Evolutionary conservation across 2,888 invertebrate species (phyloP).

Genomic region (Eupithecia tripunctaria): DNA sequence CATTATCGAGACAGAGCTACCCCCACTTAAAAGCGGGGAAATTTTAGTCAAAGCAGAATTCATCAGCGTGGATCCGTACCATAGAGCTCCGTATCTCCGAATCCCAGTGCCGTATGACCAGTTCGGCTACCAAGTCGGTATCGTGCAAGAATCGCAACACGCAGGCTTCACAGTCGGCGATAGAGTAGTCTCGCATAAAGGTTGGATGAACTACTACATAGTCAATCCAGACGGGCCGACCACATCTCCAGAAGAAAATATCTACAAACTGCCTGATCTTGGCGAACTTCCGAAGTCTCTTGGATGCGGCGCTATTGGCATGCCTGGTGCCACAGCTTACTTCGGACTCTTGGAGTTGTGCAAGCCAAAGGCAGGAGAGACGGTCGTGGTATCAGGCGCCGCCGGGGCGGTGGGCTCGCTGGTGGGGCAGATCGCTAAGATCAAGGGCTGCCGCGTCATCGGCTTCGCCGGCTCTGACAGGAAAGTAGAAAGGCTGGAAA

Average conservation of each 20-base stretch:
- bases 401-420: constrained; percentile 89
- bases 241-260: constrained; percentile 18
- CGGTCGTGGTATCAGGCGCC: constrained; percentile 88
- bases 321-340: constrained; percentile 89
- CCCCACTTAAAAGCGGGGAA: constrained; percentile 82
- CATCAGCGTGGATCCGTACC: constrained; percentile 62
- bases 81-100: constrained; percentile 47
- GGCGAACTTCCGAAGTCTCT: constrained; percentile 80
- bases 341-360: constrained; percentile 89
- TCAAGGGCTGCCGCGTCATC: constrained; percentile 83
- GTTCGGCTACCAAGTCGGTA: constrained; percentile 57
- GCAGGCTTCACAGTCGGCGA: constrained; percentile 85
- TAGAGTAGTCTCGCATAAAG: constrained; percentile 82
- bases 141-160: constrained; percentile 86
- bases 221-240: constrained; percentile 24
- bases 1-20: constrained; percentile 85
- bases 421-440: constrained; percentile 80
- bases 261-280: constrained; percentile 80
- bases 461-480: constrained; percentile 78
- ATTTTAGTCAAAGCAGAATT: constrained; percentile 51
- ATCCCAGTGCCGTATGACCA: constrained; percentile 57
- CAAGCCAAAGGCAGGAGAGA: constrained; percentile 88
- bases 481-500: constrained; percentile 87
- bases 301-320: constrained; percentile 86
- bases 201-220: constrained; percentile 51